Percentiles rank a stretch among this genome's conserved stretches.
Evolutionary conservation across 2,797 vertebrate species (phyloP).

Genomic region (Peromyscus nudipes): DNA sequence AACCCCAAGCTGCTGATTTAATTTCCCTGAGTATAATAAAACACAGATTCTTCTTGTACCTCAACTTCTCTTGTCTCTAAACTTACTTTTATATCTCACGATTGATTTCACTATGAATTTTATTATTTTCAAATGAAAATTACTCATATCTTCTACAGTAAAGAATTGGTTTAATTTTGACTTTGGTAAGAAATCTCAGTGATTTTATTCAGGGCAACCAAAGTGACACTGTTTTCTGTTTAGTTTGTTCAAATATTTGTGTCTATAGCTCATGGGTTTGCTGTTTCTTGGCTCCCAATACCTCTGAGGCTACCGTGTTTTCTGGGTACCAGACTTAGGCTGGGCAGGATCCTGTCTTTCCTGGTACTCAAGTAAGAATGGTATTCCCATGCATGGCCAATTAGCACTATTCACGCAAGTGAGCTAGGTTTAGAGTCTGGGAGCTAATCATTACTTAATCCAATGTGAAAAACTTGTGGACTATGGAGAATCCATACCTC

Average conservation of each 20-base stretch:
- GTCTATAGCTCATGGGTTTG: not conserved
- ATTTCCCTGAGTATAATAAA: not conserved
- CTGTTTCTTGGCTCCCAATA: not conserved
- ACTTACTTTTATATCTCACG: not conserved
- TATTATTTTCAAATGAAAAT: not conserved
- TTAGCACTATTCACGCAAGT: not conserved
- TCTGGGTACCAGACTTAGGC: not conserved
- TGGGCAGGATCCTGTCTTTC: not conserved
- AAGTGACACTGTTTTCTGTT: not conserved
- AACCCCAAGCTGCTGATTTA: slow-evolving; percentile 15
- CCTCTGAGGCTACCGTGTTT: accelerated
- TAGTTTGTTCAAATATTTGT: not conserved
- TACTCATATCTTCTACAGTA: not conserved
- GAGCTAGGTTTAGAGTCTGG: not conserved
- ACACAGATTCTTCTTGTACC: not conserved
- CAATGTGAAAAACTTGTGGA: not conserved
- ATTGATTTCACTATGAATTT: not conserved
- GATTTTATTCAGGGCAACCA: not conserved
- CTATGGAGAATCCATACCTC: not conserved
- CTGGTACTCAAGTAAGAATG: not conserved
- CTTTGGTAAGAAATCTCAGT: not conserved
- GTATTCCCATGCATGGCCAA: not conserved
- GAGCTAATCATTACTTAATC: not conserved
- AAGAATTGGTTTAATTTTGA: not conserved
- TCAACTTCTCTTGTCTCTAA: not conserved